Evolutionary conservation across 2,888 invertebrate genomes (phyloP).

Genomic region (Tortricodes alternella): DNA sequence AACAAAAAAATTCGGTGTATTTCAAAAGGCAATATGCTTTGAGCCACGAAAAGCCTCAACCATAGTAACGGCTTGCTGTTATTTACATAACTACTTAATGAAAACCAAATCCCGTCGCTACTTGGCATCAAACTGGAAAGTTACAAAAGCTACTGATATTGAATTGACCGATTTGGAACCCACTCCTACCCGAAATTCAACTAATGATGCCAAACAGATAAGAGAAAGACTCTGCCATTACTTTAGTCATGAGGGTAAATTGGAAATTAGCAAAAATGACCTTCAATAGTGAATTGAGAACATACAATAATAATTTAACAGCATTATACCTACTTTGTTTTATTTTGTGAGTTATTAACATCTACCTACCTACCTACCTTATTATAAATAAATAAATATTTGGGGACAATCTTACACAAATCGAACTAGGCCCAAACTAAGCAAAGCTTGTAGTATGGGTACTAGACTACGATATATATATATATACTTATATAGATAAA

Average conservation of each 20-base stretch:
- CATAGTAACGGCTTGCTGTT: slow-evolving; percentile 28
- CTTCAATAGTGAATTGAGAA: slow-evolving; percentile 13
- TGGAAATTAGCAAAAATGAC: no score
- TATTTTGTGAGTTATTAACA: background rate
- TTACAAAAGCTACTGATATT: slow-evolving; percentile 26
- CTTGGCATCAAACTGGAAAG: slow-evolving; percentile 16
- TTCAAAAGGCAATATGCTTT: slow-evolving; percentile 31
- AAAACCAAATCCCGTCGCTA: slow-evolving; percentile 21
- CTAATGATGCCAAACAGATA: slow-evolving; percentile 14
- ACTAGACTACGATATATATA: no score
- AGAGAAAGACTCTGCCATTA: slow-evolving; percentile 15
- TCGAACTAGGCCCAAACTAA: no score
- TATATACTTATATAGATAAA: no score
- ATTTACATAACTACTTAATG: slow-evolving; percentile 23
- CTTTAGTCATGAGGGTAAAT: no score
- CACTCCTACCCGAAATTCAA: slow-evolving; percentile 9
- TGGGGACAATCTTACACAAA: no score
- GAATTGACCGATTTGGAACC: slow-evolving; percentile 14
- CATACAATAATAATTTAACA: slow-evolving; percentile 14
- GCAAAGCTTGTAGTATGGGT: no score
- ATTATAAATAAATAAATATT: no score
- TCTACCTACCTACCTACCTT: background rate
- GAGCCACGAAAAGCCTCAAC: slow-evolving; percentile 33
- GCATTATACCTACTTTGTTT: slow-evolving; percentile 16
- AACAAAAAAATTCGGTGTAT: slow-evolving; percentile 36